A percentile compares a stretch with the other conserved stretches of the same genome.
Evolutionary conservation across 37 sponge, comb jelly and placozoan genomes (phyloP).

Genomic region (Halisarca cf. caerulea): DNA sequence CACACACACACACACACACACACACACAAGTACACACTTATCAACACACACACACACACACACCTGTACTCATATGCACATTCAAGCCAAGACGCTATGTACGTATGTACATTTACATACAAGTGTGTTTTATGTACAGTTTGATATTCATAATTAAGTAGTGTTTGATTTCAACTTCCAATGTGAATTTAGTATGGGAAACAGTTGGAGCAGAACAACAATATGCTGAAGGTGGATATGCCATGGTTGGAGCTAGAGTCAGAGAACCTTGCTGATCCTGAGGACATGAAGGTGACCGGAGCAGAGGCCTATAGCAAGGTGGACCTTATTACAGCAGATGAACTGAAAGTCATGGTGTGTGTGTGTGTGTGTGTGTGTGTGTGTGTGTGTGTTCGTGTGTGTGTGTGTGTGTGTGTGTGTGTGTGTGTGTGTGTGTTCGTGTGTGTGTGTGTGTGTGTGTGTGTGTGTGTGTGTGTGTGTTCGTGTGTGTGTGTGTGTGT

Average conservation of each 20-base stretch:
- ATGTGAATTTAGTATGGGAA: slow-evolving; percentile 43
- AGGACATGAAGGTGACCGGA: neutral
- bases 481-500: too few relatives aligned
- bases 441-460: too few relatives aligned
- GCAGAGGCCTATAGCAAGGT: neutral
- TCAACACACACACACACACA: neutral
- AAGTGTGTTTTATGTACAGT: neutral
- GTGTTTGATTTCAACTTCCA: neutral
- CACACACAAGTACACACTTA: too few relatives aligned
- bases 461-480: too few relatives aligned
- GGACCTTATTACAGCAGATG: neutral
- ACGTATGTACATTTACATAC: neutral
- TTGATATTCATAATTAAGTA: neutral
- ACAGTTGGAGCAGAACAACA: slow-evolving; percentile 52
- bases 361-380: too few relatives aligned
- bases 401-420: too few relatives aligned
- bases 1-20: too few relatives aligned
- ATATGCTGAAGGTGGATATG: slow-evolving; percentile 59
- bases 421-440: too few relatives aligned
- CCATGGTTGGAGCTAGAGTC: slow-evolving; percentile 79
- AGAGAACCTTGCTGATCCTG: slow-evolving; percentile 38
- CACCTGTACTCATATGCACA: neutral
- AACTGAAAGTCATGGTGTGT: slow-evolving; percentile 21
- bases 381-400: too few relatives aligned
- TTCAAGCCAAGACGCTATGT: too few relatives aligned